These are phyloP conservation scores for Liposcelis brunnea DNA, from an alignment of 2,888 invertebrate species.

Conservation along the genomic window DNA sequence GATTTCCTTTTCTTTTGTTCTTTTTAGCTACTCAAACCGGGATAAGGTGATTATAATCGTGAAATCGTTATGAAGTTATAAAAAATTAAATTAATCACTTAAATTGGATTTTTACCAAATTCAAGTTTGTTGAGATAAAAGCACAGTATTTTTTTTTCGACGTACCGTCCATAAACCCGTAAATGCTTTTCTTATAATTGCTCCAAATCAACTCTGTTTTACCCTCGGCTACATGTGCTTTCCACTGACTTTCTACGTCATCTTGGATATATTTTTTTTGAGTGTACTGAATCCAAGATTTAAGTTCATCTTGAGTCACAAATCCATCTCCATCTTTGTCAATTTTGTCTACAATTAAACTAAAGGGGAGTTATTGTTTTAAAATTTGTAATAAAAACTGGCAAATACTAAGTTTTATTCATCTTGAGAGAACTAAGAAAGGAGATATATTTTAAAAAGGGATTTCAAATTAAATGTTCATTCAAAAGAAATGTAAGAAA, in stretches of 20 bases:
- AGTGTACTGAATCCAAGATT: slow-evolving; percentile 91
- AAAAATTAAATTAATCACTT: no score
- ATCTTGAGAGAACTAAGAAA: no score
- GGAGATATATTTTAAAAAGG: no score
- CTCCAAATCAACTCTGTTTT: slow-evolving; percentile 68
- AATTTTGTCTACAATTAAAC: slow-evolving; percentile 73
- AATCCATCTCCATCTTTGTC: slow-evolving; percentile 71
- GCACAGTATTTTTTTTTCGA: background rate
- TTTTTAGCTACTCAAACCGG: no score
- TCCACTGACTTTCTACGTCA: slow-evolving; percentile 89
- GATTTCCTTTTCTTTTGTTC: no score
- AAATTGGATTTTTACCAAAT: no score
- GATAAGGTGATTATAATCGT: background rate
- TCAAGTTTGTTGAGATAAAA: no score
- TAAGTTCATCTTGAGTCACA: slow-evolving; percentile 71
- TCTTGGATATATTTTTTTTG: slow-evolving; percentile 82
- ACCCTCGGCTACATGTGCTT: slow-evolving; percentile 65
- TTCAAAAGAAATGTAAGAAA: no score
- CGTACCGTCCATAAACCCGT: slow-evolving; percentile 63
- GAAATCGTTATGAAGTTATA: no score
- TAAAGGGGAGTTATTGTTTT: slow-evolving; percentile 1
- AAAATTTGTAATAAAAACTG: slow-evolving; percentile 10
- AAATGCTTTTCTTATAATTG: slow-evolving; percentile 62
- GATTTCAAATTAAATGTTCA: no score
- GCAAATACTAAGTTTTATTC: no score